Evolutionary conservation across 2,888 invertebrate species (phyloP), one percentile per base, ranked within the genome.

Genomic region (Crossocerus cetratus): DNA sequence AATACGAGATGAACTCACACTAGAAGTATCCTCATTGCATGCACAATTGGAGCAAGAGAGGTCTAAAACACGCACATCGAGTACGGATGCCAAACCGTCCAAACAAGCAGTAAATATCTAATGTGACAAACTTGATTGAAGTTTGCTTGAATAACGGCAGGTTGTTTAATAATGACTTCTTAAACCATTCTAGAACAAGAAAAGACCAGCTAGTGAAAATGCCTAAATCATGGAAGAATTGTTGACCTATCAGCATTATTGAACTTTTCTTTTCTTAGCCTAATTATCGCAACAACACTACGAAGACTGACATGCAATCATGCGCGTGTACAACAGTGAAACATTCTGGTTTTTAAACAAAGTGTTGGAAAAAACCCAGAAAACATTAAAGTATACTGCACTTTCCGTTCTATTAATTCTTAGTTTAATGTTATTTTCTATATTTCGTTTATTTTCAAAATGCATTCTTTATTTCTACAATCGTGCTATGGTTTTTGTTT

Each of bases 21-120:
- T 94, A 0, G 94, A 96, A 90, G 92, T 96, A 49, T 91, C 93
- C 8, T 90, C 92, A 43, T 90, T 96, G 23, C 94, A 95, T 86
- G 93, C 93, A 4, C 93, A 95, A 71, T 90, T 96, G 49, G 96
- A 96, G 89, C 94, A 94, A 86, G 96, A 96, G 89, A 92, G 95
- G 61, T 95, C 95, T 2, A 94, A 93, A 90, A 92, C 92, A 61
- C 91, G 92, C 73, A 88, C 91, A 54, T 88, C 92, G 64, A 91
- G 90, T 77, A 87, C 92, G 60, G 94, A 94, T 74, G 86, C 92
- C 0, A 92, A 89, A 72, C 78, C 87, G 43, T 84, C 84, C 13
- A 89, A 89, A 76, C 89, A 89, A 82, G 86, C 79, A 72, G 89
- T 89, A 85, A 86, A 32, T 32, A n/a, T n/a, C n/a, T n/a, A 32